A percentile compares a stretch with the other conserved stretches of the same genome.
Evolutionary conservation across 2,113 vertebrate genomes (phyloP).

Genomic region (Cepphus grylle): DNA sequence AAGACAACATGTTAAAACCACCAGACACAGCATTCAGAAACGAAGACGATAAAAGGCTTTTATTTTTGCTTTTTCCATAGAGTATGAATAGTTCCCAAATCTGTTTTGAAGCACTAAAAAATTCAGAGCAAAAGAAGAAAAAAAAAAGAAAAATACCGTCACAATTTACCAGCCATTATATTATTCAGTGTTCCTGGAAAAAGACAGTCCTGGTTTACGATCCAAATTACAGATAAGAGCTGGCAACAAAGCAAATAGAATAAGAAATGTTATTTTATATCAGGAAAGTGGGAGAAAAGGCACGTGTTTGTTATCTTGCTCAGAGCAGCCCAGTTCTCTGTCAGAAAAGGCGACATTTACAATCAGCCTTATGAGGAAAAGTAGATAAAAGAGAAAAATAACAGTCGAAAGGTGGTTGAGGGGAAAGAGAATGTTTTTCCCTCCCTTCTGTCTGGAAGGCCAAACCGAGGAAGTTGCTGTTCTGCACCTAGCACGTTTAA

Average conservation of each 20-base stretch:
- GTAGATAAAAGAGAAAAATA: constrained; percentile 15
- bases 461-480: background rate
- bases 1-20: background rate
- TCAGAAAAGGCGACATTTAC: background rate
- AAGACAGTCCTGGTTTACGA: background rate
- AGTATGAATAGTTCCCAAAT: background rate
- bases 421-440: background rate
- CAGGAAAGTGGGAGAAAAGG: background rate
- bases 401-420: background rate
- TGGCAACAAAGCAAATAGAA: background rate
- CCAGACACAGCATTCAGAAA: background rate
- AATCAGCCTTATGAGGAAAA: background rate
- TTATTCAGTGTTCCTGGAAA: background rate
- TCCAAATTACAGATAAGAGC: constrained; percentile 25
- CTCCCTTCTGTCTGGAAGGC: background rate
- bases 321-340: background rate
- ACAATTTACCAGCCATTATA: background rate
- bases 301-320: background rate
- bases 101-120: background rate
- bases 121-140: background rate
- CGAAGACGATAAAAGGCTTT: background rate
- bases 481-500: background rate
- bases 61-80: background rate
- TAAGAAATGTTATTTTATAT: background rate
- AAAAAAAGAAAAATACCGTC: background rate